Base-by-base conservation (phyloP, 2,113 vertebrate genomes). In the Coracopsis vasa region DNA sequence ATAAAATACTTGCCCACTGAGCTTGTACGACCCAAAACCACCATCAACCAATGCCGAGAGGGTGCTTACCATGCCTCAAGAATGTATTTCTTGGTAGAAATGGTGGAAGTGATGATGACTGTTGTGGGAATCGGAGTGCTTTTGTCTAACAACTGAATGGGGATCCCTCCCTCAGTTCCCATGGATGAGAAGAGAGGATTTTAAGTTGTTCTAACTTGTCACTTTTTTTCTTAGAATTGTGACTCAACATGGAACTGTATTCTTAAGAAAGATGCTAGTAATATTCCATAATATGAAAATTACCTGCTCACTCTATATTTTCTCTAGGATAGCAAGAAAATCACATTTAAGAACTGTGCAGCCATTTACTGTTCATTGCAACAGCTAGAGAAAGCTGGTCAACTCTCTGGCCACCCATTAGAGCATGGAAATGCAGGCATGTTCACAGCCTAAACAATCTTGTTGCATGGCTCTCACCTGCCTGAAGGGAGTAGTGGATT, bases 401-500 rank as follows among this genome's bases (percentile, higher is more conserved):
- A 60, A 23, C 24, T 28, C 4, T 14, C 18, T 70, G 67, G 23
- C 37, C 67, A 71, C 10, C 16, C 69, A 39, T 24, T 50, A 86
- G 19, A 74, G 33, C 24, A 79, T 3, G 14, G 33, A 41, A 64
- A 51, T 31, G 12, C 4, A 88, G 28, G 21, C 16, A 14, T 13
- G 35, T 80, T 83, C 69, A 70, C 4, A 80, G 17, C 20, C 54
- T 53, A 20, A 53, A 50, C 16, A 44, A 5, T 11, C 56, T 56
- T 48, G 72, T 41, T 61, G 53, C 48, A n/a, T 6, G 39, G 45
- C 18, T 86, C 98, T 98, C 89, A 99, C 99, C 99, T 92, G 99
- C 98, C 96, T 99, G 98, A 89, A 99, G 95, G n/a, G 98, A 98
- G 87, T 99, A 99, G 92, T 65, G 98, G 94, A 99, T 97, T 85